These are phyloP conservation scores for Acinonyx jubatus DNA, from an alignment of 2,113 vertebrate genomes.

Conservation along the genomic window DNA sequence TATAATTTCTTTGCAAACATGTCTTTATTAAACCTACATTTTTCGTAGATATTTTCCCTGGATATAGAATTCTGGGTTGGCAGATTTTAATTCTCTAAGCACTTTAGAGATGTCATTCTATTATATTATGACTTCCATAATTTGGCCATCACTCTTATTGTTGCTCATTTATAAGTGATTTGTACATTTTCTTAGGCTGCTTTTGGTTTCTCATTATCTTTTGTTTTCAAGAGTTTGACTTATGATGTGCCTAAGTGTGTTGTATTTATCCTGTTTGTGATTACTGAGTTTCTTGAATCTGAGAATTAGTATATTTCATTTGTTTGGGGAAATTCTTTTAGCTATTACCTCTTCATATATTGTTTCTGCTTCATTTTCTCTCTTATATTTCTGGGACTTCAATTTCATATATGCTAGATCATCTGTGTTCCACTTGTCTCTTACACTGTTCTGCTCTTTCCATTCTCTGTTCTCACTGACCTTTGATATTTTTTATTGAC, in stretches of 20 bases:
- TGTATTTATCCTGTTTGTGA: neutral
- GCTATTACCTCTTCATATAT: neutral
- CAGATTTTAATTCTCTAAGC: neutral
- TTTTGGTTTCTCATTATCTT: neutral
- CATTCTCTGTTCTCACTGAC: neutral
- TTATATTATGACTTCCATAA: neutral
- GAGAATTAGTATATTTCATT: neutral
- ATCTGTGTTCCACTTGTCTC: neutral
- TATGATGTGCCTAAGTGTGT: neutral
- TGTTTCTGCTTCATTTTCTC: neutral
- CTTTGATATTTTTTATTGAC: neutral
- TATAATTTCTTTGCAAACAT: neutral
- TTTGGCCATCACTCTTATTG: neutral
- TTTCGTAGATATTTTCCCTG: neutral
- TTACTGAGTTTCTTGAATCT: constrained; percentile 14
- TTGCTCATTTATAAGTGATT: neutral
- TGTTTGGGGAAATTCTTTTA: constrained; percentile 10
- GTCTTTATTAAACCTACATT: neutral
- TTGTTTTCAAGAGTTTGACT: neutral
- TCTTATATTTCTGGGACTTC: neutral
- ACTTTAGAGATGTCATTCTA: neutral
- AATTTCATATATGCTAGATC: neutral
- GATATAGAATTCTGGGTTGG: neutral
- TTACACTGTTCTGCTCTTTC: neutral
- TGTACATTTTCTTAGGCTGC: neutral